These are phyloP conservation scores for Tillus elongatus DNA, from an alignment of 2,888 invertebrate genomes.

Conservation along the genomic window DNA sequence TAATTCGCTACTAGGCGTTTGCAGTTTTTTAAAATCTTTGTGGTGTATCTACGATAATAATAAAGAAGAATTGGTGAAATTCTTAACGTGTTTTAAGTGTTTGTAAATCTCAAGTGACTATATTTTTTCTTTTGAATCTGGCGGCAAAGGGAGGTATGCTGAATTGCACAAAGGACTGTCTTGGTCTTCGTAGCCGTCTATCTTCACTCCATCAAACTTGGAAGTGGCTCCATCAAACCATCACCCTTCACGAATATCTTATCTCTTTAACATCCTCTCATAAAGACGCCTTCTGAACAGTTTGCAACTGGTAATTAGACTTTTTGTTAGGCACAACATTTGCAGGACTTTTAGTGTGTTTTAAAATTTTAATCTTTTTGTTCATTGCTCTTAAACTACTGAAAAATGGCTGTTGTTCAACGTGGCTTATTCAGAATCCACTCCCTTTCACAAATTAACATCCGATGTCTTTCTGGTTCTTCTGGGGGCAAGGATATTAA, in stretches of 20 bases:
- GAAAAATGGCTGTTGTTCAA: constrained; percentile 34
- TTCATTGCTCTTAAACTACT: too few relatives aligned
- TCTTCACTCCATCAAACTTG: constrained; percentile 85
- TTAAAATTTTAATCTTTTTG: too few relatives aligned
- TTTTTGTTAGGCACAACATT: constrained; percentile 25
- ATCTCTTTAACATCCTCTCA: constrained; percentile 70
- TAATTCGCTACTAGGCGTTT: too few relatives aligned
- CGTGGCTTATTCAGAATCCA: constrained; percentile 25
- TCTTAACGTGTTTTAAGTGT: too few relatives aligned
- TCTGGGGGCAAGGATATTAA: constrained; percentile 45
- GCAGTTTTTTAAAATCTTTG: too few relatives aligned
- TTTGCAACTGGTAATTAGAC: not conserved
- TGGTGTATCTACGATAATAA: not conserved
- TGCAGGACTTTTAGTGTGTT: constrained; percentile 18
- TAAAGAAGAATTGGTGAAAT: too few relatives aligned
- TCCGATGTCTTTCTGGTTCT: constrained; percentile 18
- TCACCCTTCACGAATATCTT: constrained; percentile 78
- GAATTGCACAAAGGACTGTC: constrained; percentile 69
- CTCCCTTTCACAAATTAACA: constrained; percentile 20
- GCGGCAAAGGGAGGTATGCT: constrained; percentile 40
- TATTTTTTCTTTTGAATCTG: constrained; percentile 31
- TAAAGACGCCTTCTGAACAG: constrained; percentile 50
- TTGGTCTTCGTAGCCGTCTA: constrained; percentile 82
- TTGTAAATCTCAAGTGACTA: constrained; percentile 37
- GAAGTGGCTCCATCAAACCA: constrained; percentile 92